A percentile compares a stretch with the other conserved stretches of the same genome.
These are phyloP conservation scores for Xanthostigma xanthostigma DNA, from an alignment of 2,888 invertebrate genomes.

Conservation along the genomic window DNA sequence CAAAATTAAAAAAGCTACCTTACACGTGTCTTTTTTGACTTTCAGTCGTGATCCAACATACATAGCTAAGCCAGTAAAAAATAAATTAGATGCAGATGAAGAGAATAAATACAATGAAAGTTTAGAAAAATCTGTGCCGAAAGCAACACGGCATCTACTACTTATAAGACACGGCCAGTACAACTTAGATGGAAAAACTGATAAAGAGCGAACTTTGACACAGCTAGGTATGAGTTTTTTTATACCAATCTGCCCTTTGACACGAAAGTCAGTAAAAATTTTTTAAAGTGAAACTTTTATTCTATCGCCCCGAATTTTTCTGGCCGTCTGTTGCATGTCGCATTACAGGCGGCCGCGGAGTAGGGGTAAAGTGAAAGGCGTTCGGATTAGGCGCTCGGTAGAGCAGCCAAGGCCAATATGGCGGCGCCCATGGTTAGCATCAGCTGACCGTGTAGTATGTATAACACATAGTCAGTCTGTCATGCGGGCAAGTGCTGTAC, in stretches of 20 bases:
- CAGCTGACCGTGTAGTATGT: no score
- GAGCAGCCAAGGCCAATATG: no score
- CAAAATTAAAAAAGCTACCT: not conserved
- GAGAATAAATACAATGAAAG: slow-evolving; percentile 54
- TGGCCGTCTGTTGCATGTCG: no score
- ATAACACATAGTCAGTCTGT: no score
- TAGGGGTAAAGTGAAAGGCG: no score
- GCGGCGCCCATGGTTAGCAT: no score
- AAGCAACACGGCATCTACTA: slow-evolving; percentile 65
- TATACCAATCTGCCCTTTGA: no score
- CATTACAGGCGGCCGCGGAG: no score
- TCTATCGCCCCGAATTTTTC: no score
- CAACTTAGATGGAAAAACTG: slow-evolving; percentile 52
- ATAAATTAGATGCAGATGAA: slow-evolving; percentile 27
- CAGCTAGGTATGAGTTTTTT: slow-evolving; percentile 47
- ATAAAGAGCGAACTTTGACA: slow-evolving; percentile 63
- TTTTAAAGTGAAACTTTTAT: no score
- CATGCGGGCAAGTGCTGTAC: no score
- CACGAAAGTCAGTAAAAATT: not conserved
- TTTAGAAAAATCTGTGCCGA: slow-evolving; percentile 42
- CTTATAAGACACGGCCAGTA: slow-evolving; percentile 94
- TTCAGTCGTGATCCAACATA: slow-evolving; percentile 58
- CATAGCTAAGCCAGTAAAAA: slow-evolving; percentile 44
- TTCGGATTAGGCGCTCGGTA: no score
- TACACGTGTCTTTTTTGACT: slow-evolving; percentile 9